phyloP scores from a whole-genome alignment of 2,797 vertebrate species.

The Acridotheres tristis region DNA sequence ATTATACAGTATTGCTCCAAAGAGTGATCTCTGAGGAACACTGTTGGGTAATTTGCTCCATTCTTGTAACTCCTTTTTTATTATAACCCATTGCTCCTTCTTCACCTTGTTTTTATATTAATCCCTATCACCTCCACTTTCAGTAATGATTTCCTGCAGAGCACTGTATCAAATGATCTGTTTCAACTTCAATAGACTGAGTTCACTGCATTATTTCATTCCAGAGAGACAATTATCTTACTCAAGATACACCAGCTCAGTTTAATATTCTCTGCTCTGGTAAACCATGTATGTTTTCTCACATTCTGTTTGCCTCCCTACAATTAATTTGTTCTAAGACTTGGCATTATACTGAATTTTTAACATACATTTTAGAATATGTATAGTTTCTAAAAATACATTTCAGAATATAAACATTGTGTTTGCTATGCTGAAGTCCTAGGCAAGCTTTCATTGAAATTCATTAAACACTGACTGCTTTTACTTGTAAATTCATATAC shows the following conservation, averaged over 20 bases:
- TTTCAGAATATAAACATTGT: not conserved
- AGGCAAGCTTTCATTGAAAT: not conserved
- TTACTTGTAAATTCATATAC: not conserved
- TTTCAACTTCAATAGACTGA: not conserved
- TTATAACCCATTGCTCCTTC: not conserved
- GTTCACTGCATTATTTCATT: not conserved
- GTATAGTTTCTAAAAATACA: not conserved
- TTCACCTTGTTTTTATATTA: not conserved
- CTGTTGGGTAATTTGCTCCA: not conserved
- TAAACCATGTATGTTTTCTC: not conserved
- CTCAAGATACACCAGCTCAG: not conserved
- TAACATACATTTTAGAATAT: not conserved
- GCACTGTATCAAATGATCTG: not conserved
- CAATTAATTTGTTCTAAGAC: not conserved
- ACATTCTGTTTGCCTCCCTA: not conserved
- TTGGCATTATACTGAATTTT: not conserved
- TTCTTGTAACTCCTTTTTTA: not conserved
- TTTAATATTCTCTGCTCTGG: not conserved
- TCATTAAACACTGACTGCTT: not conserved
- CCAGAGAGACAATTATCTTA: not conserved
- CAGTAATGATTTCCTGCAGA: not conserved
- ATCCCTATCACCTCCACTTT: not conserved
- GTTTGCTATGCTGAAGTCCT: not conserved
- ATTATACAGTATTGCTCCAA: not conserved
- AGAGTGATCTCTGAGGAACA: not conserved